Evolutionary conservation across 2,888 invertebrate genomes (phyloP).

Genomic region (Ellobium chinense): DNA sequence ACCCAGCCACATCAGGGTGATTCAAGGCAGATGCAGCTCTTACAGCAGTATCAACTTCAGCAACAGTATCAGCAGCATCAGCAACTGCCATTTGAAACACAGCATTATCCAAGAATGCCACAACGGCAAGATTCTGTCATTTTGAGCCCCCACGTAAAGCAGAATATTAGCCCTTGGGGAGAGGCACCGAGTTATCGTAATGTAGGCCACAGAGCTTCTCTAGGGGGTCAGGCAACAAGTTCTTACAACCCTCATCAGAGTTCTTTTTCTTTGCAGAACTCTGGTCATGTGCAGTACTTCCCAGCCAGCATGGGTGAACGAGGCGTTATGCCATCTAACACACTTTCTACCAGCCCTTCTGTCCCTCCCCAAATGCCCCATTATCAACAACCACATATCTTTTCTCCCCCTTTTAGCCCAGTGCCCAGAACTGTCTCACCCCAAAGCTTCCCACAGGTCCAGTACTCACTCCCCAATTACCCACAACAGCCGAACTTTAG

Average conservation of each 20-base stretch:
- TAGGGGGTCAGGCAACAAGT: neutral
- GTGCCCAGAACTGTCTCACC: neutral
- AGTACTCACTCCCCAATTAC: neutral
- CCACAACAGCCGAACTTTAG: neutral
- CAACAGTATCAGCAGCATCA: constrained; percentile 19
- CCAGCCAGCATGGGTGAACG: neutral
- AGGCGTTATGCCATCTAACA: neutral
- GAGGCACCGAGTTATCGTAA: neutral
- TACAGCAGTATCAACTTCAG: constrained; percentile 1
- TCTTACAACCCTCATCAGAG: neutral
- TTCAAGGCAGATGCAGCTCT: neutral
- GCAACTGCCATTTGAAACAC: neutral
- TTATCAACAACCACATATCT: neutral
- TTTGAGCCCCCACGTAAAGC: neutral
- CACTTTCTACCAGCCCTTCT: neutral
- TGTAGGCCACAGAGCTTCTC: neutral
- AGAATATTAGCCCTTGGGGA: neutral
- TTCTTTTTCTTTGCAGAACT: neutral
- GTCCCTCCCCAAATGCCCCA: neutral
- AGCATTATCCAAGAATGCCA: neutral
- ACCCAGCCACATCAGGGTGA: neutral
- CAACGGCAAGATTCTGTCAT: neutral
- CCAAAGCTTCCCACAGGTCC: neutral
- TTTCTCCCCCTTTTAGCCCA: neutral
- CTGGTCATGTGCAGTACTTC: neutral